A percentile compares a stretch with the other conserved stretches of the same genome.
phyloP scores from a whole-genome alignment of 2,888 invertebrate species.

The Rhaphigaster nebulosa region DNA sequence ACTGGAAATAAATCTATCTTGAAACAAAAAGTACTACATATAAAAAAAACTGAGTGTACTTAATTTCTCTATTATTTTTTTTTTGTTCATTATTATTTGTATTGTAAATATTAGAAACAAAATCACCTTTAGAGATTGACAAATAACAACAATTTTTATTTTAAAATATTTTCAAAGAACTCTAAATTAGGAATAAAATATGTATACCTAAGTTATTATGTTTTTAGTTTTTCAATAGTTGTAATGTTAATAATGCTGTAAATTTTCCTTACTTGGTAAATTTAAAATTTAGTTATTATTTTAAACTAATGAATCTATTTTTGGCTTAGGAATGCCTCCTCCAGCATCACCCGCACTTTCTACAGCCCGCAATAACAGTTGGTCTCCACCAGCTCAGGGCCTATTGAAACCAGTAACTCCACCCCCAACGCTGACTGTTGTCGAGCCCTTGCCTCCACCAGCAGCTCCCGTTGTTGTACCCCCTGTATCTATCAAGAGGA shows the following conservation, averaged over 20 bases:
- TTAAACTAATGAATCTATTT: not conserved
- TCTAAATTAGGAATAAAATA: no score
- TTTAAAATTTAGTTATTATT: not conserved
- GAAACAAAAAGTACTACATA: no score
- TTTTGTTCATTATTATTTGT: no score
- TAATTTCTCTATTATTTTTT: no score
- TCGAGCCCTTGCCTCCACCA: slow-evolving; percentile 39
- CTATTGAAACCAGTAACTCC: slow-evolving; percentile 50
- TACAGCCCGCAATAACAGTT: slow-evolving; percentile 65
- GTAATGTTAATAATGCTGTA: not conserved
- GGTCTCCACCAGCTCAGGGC: slow-evolving; percentile 64
- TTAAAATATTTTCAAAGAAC: no score
- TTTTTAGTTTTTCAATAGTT: no score
- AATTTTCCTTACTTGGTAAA: not conserved
- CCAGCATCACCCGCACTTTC: slow-evolving; percentile 67
- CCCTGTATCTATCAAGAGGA: slow-evolving; percentile 45
- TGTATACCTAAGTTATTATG: no score
- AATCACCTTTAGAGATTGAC: no score
- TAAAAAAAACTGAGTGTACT: no score
- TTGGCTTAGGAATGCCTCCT: slow-evolving; percentile 66
- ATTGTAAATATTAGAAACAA: no score
- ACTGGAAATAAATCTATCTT: no score
- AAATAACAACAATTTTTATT: no score
- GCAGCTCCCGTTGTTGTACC: slow-evolving; percentile 54
- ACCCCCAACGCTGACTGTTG: slow-evolving; percentile 61